Conservation (phyloP, 2,888 invertebrate species). For the Amblyjoppa proteus region DNA sequence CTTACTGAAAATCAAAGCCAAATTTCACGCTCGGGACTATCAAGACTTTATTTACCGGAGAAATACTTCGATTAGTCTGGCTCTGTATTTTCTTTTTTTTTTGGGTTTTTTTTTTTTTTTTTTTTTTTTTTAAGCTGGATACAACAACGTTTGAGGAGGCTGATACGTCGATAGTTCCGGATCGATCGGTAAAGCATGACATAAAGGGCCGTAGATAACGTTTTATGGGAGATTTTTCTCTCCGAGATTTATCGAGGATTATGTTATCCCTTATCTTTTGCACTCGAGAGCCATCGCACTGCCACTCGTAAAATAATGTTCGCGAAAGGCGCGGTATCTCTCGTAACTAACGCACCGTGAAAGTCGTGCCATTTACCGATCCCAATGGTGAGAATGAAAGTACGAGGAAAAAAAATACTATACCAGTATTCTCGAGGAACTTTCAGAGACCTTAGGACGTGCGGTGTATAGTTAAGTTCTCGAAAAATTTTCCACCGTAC, state of each 20-base stretch:
- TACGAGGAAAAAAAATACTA: background rate
- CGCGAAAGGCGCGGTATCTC: background rate
- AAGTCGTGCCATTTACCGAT: background rate
- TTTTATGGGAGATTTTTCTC: constrained; percentile 9
- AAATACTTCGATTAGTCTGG: background rate
- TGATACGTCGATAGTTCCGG: constrained; percentile 1
- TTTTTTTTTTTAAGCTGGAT: background rate
- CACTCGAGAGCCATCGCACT: background rate
- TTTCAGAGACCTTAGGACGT: background rate
- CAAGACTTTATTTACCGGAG: background rate
- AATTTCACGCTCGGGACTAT: background rate
- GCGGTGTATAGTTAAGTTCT: background rate
- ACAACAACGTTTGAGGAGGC: background rate
- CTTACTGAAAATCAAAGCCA: background rate
- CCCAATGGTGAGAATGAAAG: background rate
- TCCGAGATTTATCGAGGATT: constrained; percentile 26
- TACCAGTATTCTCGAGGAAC: background rate
- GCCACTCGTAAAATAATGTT: constrained; percentile 15
- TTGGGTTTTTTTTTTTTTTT: no score
- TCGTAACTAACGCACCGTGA: constrained; percentile 14
- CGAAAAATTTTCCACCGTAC: constrained; percentile 15
- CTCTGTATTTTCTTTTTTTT: background rate
- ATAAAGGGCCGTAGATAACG: constrained; percentile 4
- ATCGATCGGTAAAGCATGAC: background rate
- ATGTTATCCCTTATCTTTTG: constrained; percentile 8